phyloP scores from a whole-genome alignment of 2,113 vertebrate species.

The Hippopotamus amphibius region DNA sequence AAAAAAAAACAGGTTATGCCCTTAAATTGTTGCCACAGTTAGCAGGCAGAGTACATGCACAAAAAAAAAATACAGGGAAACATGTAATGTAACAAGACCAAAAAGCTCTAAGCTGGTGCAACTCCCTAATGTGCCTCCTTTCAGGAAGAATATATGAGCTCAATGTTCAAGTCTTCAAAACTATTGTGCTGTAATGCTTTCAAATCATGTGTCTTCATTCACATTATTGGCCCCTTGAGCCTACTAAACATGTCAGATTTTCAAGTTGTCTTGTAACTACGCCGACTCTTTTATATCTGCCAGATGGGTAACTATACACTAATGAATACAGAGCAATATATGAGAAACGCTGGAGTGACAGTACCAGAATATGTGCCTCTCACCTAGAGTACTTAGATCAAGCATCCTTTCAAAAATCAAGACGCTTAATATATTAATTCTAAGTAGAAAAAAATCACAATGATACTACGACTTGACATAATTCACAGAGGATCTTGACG shows the following conservation, averaged over 20 bases:
- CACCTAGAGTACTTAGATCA: neutral
- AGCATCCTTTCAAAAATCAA: conserved; percentile 12
- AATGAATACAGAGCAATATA: conserved; percentile 16
- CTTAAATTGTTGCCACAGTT: neutral
- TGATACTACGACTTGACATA: neutral
- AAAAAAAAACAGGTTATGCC: neutral
- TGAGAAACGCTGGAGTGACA: neutral
- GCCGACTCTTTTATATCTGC: conserved; percentile 50
- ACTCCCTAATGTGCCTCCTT: neutral
- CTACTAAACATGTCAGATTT: conserved; percentile 62
- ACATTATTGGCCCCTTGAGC: conserved; percentile 34
- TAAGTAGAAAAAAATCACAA: neutral
- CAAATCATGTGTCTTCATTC: conserved; percentile 59
- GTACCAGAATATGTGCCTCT: neutral
- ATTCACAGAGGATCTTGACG: neutral
- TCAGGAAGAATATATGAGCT: conserved; percentile 37
- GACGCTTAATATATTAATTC: neutral
- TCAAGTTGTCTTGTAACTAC: conserved; percentile 47
- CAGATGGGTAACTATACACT: conserved; percentile 53
- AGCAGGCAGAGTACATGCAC: neutral
- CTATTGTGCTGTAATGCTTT: conserved; percentile 34
- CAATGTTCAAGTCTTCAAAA: conserved; percentile 58
- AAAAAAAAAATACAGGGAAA: neutral
- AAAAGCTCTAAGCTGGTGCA: neutral
- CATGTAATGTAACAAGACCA: neutral